phyloP scores from a whole-genome alignment of 2,113 vertebrate species.

The Dendrocopos noguchii region DNA sequence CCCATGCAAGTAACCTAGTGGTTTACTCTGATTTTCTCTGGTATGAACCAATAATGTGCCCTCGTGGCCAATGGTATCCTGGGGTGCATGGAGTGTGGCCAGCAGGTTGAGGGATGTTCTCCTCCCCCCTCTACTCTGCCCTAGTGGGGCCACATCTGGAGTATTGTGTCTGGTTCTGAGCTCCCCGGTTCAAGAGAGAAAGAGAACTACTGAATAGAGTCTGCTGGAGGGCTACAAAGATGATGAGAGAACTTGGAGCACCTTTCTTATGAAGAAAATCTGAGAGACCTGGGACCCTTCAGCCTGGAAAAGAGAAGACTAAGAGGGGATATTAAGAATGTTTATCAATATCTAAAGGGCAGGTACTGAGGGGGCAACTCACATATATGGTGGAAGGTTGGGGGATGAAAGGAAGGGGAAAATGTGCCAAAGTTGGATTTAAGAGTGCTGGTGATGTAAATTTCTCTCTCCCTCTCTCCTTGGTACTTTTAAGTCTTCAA shows the following conservation, averaged over 20 bases:
- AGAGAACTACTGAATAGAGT: background rate
- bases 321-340: background rate
- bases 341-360: background rate
- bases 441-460: background rate
- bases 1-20: background rate
- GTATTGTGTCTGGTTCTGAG: background rate
- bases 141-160: background rate
- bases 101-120: background rate
- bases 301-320: background rate
- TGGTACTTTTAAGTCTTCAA: background rate
- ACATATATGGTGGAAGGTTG: fast-evolving
- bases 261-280: background rate
- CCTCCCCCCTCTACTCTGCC: background rate
- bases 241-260: background rate
- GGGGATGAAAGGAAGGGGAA: background rate
- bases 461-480: background rate
- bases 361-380: background rate
- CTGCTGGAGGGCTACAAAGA: background rate
- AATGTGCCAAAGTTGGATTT: background rate
- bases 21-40: background rate
- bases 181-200: background rate
- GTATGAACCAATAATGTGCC: background rate
- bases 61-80: background rate
- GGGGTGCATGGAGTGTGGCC: background rate
- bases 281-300: background rate